Evolutionary conservation across 2,113 vertebrate genomes (phyloP), one percentile per base, ranked within the genome.

Genomic region (Scomber japonicus): DNA sequence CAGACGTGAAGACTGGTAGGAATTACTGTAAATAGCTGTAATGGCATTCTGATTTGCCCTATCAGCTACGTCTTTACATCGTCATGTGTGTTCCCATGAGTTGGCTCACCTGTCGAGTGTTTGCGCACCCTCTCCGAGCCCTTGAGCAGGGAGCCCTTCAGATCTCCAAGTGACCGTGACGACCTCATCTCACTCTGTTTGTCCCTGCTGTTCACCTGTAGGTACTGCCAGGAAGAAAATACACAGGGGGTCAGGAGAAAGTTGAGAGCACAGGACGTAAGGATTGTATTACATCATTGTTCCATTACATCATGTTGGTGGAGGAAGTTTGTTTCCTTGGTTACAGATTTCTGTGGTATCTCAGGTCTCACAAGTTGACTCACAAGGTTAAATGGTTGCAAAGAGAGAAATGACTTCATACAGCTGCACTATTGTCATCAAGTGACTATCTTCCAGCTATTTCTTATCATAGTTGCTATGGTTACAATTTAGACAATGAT

Each of bases 111-210:
- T 91, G 97, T 97, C 0, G 97, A 97, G 86, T 96, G 96, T 81
- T 97, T 98, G 88, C 97, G 95, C 0, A 96, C 96, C 81, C 96
- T 95, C 89, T 97, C 96, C 0, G 94, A 94, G 74, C 96, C 95
- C 65, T 97, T 97, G 75, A 96, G 96, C 83, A 96, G 87, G 44
- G 96, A 97, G 14, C 96, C 96, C 93, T 97, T 95, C 76, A 98
- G 94, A 77, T 98, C 97, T 16, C 97, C 97, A 86, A 97, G 94
- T 12, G 97, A 98, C 57, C 95, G 95, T 19, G 97, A 96, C 57
- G 97, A 96, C 80, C 93, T 95, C 96, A 97, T 97, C 84, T 98
- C 97, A 0, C 96, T 96, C 88, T 97, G 96, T 75, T 96, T 97
- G 86, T 96, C 95, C 78, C 94, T 96, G 93, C 94, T 96, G 92